Base-by-base conservation (phyloP, 2,113 vertebrate species). In the Tachycineta bicolor region DNA sequence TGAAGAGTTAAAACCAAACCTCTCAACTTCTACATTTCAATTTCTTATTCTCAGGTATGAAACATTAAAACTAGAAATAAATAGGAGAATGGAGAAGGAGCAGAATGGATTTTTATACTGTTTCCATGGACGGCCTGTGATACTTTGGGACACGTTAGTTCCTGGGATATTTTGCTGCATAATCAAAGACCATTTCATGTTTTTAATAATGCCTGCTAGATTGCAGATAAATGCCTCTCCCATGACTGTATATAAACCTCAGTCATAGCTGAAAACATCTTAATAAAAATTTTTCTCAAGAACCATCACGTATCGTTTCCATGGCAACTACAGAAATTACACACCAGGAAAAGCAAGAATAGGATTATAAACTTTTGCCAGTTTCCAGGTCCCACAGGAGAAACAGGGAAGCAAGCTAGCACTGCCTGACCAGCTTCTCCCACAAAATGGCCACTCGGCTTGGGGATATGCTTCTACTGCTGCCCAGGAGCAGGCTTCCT, bases 201-300 rank as follows among this genome's bases (percentile, higher is more conserved):
- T 63, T 92, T 83, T 75, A 91, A 77, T 65, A 52, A 47, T 55
- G 29, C 31, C 34, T 69, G 22, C 47, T 79, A 74, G 17, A 39
- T 10, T 83, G n/a, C 39, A 83, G 64, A 90, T 47, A 83, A 83
- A 77, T 86, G 24, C 19, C 6, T 60, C 64, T 70, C 52, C 24
- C 26, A 49, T 41, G 16, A 69, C 33, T 52, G 33, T 24, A 22
- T 56, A 63, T 90, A 94, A 87, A 23, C 18, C 50, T 80, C 50
- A 84, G 1, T 82, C 52, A 62, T 15, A 37, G 37, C 22, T 56
- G 31, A 33, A 77, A 90, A 76, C 22, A 49, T 33, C 52, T 78
- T 87, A 83, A 89, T 49, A 80, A 78, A 93, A 79, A 11, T 70
- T 74, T 92, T 92, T 90, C 47, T 87, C 52, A 78, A 83, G 69